These are phyloP conservation scores for Cephus cinctus DNA, from an alignment of 1,140 invertebrate genomes.

Conservation along the genomic window DNA sequence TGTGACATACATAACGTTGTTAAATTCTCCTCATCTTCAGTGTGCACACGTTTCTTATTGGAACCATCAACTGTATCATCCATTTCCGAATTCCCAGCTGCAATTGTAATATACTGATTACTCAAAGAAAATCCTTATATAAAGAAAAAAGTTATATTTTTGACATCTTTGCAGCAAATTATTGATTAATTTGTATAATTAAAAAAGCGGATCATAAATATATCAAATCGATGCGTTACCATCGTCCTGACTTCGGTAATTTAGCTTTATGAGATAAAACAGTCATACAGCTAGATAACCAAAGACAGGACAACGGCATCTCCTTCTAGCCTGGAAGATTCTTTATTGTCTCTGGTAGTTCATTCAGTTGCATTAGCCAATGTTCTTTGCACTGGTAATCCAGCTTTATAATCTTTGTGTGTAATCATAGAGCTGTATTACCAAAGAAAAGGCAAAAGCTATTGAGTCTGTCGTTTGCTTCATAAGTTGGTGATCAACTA, in stretches of 20 bases:
- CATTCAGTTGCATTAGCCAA: slow-evolving; percentile 22
- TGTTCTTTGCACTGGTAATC: slow-evolving; percentile 60
- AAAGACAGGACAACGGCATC: slow-evolving; percentile 67
- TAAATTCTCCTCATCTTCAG: slow-evolving; percentile 39
- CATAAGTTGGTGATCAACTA: no score
- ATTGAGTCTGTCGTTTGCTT: no score
- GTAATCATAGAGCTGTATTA: slow-evolving; percentile 56
- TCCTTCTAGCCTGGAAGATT: not conserved
- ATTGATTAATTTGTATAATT: not conserved
- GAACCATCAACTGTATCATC: slow-evolving; percentile 18
- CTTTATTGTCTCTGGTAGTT: not conserved
- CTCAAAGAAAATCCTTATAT: not conserved
- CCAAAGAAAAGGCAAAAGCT: slow-evolving; percentile 53
- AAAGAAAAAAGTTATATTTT: not conserved
- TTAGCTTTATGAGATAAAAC: slow-evolving; percentile 84
- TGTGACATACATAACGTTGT: slow-evolving; percentile 45
- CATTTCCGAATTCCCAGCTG: not conserved
- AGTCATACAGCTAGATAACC: slow-evolving; percentile 96
- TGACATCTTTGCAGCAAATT: not conserved
- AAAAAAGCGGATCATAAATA: not conserved
- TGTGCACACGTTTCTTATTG: slow-evolving; percentile 35
- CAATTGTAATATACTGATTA: no score
- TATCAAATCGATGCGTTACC: slow-evolving; percentile 48
- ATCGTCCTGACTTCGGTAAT: slow-evolving; percentile 84
- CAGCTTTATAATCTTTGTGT: slow-evolving; percentile 59